Conservation (phyloP, 35 echinoderm and acorn worm genomes). For the Lytechinus pictus region DNA sequence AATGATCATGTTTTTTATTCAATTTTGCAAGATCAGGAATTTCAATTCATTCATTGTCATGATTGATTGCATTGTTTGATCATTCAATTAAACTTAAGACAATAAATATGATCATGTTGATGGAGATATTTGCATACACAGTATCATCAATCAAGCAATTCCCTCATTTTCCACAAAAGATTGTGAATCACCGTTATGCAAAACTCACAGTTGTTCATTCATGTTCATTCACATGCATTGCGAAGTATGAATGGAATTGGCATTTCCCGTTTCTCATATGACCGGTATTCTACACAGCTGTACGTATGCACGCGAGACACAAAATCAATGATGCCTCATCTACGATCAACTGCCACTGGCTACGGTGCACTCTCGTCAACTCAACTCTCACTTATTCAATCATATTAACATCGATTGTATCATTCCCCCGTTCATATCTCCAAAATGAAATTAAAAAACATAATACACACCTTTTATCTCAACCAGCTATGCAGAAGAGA, state of each 20-base stretch:
- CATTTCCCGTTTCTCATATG: slow-evolving; percentile 9
- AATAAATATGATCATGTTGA: too few species aligned
- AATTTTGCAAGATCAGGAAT: too few species aligned
- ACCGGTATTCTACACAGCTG: neutral
- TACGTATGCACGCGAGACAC: neutral
- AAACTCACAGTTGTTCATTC: neutral
- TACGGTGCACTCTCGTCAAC: neutral
- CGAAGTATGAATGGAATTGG: neutral
- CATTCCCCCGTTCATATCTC: neutral
- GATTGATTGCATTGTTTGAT: too few species aligned
- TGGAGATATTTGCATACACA: too few species aligned
- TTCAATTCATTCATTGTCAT: too few species aligned
- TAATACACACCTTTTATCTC: neutral
- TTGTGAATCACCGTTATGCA: neutral
- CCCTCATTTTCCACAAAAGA: too few species aligned
- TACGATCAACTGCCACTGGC: neutral
- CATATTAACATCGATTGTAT: neutral
- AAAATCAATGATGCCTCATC: neutral
- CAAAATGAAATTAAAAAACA: neutral
- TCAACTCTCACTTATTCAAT: neutral
- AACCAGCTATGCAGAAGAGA: slow-evolving; percentile 8
- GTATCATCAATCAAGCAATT: too few species aligned
- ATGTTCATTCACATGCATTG: neutral
- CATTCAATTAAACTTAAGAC: too few species aligned
- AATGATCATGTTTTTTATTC: too few species aligned